These are phyloP conservation scores for Parazoanthus atlanticus DNA, from an alignment of 92 coral and sea anemone genomes.

Conservation along the genomic window DNA sequence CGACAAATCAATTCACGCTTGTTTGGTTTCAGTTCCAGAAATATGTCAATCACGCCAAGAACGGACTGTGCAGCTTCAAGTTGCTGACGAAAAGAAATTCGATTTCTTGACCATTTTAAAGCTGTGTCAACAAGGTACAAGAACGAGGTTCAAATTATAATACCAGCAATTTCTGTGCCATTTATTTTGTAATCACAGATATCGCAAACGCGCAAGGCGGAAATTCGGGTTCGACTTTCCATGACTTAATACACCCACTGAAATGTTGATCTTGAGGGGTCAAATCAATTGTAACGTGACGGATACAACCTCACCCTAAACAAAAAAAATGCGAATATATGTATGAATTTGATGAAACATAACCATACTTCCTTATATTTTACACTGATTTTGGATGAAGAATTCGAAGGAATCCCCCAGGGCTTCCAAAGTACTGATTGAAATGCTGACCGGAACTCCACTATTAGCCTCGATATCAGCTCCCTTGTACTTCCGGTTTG, in stretches of 20 bases:
- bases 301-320: neutral
- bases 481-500: slow-evolving; percentile 22
- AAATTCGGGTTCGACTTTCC: neutral
- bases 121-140: neutral
- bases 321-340: neutral
- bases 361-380: neutral
- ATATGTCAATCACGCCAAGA: neutral
- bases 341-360: neutral
- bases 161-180: neutral
- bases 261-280: neutral
- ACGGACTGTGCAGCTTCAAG: too few relatives aligned
- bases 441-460: slow-evolving; percentile 29
- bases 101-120: neutral
- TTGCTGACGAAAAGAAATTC: neutral
- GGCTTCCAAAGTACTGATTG: neutral
- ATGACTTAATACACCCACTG: neutral
- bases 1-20: neutral
- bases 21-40: neutral
- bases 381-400: slow-evolving; percentile 2
- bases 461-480: slow-evolving; percentile 31
- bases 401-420: slow-evolving; percentile 42
- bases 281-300: neutral
- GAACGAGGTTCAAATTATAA: neutral
- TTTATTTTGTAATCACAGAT: neutral
- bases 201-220: neutral